These are phyloP conservation scores for Eueides isabella DNA, from an alignment of 1,140 invertebrate genomes.

Conservation along the genomic window DNA sequence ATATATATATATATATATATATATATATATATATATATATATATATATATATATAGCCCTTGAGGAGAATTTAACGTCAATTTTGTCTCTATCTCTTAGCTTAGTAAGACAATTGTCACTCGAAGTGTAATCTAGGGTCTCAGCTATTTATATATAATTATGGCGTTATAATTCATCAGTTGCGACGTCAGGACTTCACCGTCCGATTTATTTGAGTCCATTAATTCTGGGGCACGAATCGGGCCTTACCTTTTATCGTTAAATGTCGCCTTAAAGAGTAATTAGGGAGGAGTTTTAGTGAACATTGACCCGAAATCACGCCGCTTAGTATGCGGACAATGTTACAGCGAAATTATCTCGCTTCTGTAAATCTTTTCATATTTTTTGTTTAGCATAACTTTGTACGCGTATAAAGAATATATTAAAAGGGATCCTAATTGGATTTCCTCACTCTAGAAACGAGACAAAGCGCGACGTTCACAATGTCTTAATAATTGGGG, in stretches of 20 bases:
- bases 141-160: slow-evolving; percentile 17
- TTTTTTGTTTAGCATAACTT: slow-evolving; percentile 23
- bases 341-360: slow-evolving; percentile 20
- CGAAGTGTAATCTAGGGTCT: not conserved
- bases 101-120: not conserved
- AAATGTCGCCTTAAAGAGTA: slow-evolving; percentile 53
- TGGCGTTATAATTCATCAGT: slow-evolving; percentile 43
- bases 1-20: too few relatives aligned
- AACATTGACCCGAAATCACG: slow-evolving; percentile 25
- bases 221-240: slow-evolving; percentile 61
- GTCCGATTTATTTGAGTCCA: slow-evolving; percentile 57
- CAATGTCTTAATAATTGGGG: too few relatives aligned
- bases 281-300: slow-evolving; percentile 46
- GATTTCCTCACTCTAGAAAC: too few relatives aligned
- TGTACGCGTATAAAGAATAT: not conserved
- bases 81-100: not conserved
- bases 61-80: not conserved
- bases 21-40: too few relatives aligned
- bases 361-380: slow-evolving; percentile 16
- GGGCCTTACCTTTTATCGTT: slow-evolving; percentile 53
- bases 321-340: slow-evolving; percentile 19
- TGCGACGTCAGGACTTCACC: slow-evolving; percentile 39
- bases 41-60: too few relatives aligned
- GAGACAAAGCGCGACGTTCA: too few relatives aligned
- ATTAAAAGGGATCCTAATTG: slow-evolving; percentile 16